phyloP scores from a whole-genome alignment of 1,140 invertebrate species.

The Monochamus saltuarius region DNA sequence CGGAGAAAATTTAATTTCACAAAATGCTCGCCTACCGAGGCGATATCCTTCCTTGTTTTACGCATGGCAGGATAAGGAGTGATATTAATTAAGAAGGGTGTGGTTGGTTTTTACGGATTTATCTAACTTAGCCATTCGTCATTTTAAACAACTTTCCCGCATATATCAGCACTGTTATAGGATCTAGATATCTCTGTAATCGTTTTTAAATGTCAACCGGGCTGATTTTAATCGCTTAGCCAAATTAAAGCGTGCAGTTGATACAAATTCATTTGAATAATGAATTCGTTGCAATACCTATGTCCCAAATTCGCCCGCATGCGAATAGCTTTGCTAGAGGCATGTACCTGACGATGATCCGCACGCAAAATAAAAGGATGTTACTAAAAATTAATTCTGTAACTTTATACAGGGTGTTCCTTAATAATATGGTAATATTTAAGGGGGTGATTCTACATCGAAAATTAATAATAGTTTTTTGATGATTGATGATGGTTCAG shows the following conservation, averaged over 20 bases:
- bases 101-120: constrained; percentile 11
- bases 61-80: constrained; percentile 9
- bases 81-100: constrained; percentile 19
- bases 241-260: constrained; percentile 23
- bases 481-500: too few species aligned
- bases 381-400: neutral
- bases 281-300: too few species aligned
- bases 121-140: constrained; percentile 27
- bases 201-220: constrained; percentile 30
- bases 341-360: neutral
- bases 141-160: constrained; percentile 34
- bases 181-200: constrained; percentile 17
- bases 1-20: constrained; percentile 16
- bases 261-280: neutral
- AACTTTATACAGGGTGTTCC: neutral
- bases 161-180: constrained; percentile 29
- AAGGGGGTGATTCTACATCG: neutral
- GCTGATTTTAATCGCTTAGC: constrained; percentile 23
- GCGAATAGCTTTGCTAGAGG: neutral
- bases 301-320: too few species aligned
- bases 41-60: constrained; percentile 10
- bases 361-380: neutral
- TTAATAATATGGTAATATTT: neutral
- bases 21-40: constrained; percentile 1
- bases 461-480: too few species aligned